phyloP scores from a whole-genome alignment of 2,888 invertebrate species.

The Ormyrus rosae region DNA sequence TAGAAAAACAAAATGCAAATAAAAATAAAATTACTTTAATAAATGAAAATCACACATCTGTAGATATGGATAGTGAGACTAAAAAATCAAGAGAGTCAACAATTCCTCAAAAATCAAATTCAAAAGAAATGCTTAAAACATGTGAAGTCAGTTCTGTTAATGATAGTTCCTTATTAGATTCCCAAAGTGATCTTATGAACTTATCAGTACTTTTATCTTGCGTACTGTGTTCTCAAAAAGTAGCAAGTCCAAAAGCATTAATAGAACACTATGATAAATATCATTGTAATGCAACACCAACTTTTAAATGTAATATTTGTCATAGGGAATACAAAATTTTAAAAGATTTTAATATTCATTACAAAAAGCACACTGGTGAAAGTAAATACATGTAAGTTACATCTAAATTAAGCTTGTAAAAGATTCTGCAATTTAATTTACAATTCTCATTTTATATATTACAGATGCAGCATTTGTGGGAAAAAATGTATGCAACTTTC shows the following conservation, averaged over 20 bases:
- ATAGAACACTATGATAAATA: conserved; percentile 10
- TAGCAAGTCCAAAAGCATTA: conserved; percentile 15
- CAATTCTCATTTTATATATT: neutral
- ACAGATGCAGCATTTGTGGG: conserved; percentile 25
- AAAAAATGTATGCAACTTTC: conserved; percentile 18
- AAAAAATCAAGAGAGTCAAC: neutral
- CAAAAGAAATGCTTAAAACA: neutral
- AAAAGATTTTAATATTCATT: conserved; percentile 25
- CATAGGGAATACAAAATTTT: conserved; percentile 3
- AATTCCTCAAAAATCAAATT: neutral
- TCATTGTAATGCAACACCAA: neutral
- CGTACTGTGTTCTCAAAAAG: neutral
- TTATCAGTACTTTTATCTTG: neutral
- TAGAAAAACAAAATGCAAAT: neutral
- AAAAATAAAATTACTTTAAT: neutral
- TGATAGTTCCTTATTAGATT: neutral
- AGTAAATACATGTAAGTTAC: conserved; percentile 19
- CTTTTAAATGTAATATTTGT: conserved; percentile 26
- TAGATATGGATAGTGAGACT: neutral
- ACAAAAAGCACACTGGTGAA: neutral
- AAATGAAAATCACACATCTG: neutral
- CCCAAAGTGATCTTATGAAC: neutral
- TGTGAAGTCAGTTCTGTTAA: neutral
- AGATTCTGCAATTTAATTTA: neutral
- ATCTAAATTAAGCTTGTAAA: neutral